Conservation (phyloP, 2,113 vertebrate genomes). For the Felis chaus region DNA sequence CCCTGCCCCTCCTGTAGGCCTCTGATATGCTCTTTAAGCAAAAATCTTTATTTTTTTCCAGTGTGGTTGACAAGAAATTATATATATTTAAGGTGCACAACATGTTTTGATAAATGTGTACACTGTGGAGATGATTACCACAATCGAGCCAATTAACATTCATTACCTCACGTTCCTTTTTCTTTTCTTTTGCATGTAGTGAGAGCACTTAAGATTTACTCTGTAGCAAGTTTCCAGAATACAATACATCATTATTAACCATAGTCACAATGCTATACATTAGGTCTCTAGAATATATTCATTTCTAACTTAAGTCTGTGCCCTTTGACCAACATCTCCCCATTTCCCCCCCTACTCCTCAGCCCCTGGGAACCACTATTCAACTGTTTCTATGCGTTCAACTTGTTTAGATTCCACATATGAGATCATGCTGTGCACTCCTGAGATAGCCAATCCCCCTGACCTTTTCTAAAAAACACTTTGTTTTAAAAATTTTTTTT, state of each 20-base stretch:
- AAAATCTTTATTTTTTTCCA: background rate
- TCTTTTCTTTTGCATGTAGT: background rate
- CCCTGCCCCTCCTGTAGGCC: background rate
- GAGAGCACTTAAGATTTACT: background rate
- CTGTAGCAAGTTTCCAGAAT: background rate
- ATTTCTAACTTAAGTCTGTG: background rate
- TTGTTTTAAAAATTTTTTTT: too few relatives aligned
- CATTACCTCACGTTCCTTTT: background rate
- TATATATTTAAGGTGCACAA: background rate
- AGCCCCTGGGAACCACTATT: background rate
- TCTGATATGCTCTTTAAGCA: background rate
- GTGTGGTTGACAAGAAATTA: background rate
- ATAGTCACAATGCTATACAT: too few relatives aligned
- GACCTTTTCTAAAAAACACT: background rate
- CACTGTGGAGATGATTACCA: background rate
- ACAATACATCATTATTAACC: background rate
- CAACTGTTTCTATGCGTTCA: background rate
- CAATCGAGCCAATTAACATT: too few relatives aligned
- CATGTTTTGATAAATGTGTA: background rate
- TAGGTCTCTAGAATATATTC: background rate
- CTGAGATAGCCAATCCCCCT: background rate
- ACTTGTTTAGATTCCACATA: background rate
- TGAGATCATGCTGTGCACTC: background rate
- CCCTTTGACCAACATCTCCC: background rate
- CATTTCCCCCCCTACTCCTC: background rate